Evolutionary conservation across 2,888 invertebrate species (phyloP).

Genomic region (Stenodera caucasica): DNA sequence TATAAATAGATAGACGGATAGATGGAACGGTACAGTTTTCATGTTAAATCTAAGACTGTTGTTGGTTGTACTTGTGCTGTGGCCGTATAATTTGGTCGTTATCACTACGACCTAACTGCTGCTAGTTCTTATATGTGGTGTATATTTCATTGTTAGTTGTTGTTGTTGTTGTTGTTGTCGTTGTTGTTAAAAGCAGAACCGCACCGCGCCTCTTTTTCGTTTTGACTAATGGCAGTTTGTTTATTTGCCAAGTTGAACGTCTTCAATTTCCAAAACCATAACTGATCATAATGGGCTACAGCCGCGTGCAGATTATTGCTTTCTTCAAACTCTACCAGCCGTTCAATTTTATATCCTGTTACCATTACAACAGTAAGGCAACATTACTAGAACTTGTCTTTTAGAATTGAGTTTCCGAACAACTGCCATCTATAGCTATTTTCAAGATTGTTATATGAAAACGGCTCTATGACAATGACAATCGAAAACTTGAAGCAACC

Average conservation of each 20-base stretch:
- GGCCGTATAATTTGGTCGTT: constrained; percentile 52
- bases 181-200: not conserved
- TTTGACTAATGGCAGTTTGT: constrained; percentile 51
- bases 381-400: constrained; percentile 35
- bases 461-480: not conserved
- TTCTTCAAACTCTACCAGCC: constrained; percentile 44
- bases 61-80: constrained; percentile 46
- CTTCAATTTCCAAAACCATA: constrained; percentile 42
- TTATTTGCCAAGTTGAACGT: constrained; percentile 46
- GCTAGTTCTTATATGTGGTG: constrained; percentile 27
- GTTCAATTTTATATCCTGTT: constrained; percentile 48
- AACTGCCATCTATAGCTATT: constrained; percentile 5
- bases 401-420: constrained; percentile 37
- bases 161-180: not conserved
- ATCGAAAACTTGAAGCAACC: not conserved
- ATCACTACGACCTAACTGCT: constrained; percentile 39
- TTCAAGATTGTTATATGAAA: not conserved
- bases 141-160: not conserved
- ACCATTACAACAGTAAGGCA: constrained; percentile 34
- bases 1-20: not conserved
- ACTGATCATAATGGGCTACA: constrained; percentile 50
- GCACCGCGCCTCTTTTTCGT: constrained; percentile 33
- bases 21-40: constrained; percentile 42
- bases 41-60: constrained; percentile 43
- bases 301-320: constrained; percentile 53